Evolutionary conservation across 2,888 invertebrate species (phyloP).

Genomic region (Chydorus sphaericus): DNA sequence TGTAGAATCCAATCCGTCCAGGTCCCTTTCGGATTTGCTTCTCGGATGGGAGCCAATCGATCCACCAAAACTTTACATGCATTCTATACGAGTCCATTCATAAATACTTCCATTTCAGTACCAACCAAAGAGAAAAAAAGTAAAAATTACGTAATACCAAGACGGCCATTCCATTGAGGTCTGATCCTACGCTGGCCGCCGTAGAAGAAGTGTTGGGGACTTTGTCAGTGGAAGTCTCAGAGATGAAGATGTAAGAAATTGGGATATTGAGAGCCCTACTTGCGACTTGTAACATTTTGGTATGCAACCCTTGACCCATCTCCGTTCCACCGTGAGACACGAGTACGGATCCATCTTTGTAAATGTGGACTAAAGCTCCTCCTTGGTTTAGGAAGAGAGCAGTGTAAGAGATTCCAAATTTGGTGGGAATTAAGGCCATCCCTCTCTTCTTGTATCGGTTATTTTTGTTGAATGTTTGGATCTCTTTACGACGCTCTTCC

Average conservation of each 20-base stretch:
- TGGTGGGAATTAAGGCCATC: constrained; percentile 33
- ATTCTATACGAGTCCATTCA: constrained; percentile 31
- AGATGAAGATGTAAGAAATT: constrained; percentile 56
- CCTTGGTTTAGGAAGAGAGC: constrained; percentile 63
- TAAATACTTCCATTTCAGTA: not conserved
- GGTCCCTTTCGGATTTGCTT: constrained; percentile 53
- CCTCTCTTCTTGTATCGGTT: not conserved
- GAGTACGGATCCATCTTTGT: constrained; percentile 43
- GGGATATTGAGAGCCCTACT: constrained; percentile 55
- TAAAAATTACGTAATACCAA: constrained; percentile 34
- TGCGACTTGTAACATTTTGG: constrained; percentile 80
- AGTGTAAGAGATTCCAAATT: constrained; percentile 71
- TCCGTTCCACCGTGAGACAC: constrained; percentile 58
- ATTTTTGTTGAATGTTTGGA: constrained; percentile 57
- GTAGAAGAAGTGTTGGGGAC: constrained; percentile 82
- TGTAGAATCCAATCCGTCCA: constrained; percentile 73
- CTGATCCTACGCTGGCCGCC: constrained; percentile 75
- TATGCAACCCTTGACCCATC: constrained; percentile 94
- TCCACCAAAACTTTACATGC: constrained; percentile 62
- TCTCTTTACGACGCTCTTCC: constrained; percentile 37
- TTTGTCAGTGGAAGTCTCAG: constrained; percentile 75
- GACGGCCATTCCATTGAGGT: constrained; percentile 83
- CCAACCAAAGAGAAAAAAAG: not conserved
- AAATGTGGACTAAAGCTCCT: constrained; percentile 75
- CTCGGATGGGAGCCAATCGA: constrained; percentile 56